Conservation (phyloP, 2,888 invertebrate genomes). For the Halictus ligatus region DNA sequence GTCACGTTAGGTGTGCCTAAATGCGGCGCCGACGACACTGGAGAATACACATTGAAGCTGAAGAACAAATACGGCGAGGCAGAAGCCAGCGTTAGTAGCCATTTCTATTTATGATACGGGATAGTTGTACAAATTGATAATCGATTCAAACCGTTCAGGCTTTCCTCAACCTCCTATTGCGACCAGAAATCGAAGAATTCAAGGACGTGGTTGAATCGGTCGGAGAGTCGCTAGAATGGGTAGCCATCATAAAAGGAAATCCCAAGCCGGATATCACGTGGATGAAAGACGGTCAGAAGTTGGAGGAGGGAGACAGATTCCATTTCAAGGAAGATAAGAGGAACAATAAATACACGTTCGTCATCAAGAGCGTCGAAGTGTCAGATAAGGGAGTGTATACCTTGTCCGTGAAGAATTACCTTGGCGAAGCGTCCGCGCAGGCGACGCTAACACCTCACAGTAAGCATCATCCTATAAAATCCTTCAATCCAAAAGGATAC, state of each 20-base stretch:
- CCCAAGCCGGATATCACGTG: conserved; percentile 96
- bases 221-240: conserved; percentile 91
- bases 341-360: conserved; percentile 89
- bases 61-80: conserved; percentile 93
- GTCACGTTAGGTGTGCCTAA: conserved; percentile 91
- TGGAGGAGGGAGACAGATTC: conserved; percentile 86
- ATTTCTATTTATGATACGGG: too few species aligned
- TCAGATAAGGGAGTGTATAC: conserved; percentile 92
- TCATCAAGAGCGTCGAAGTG: conserved; percentile 89
- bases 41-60: conserved; percentile 92
- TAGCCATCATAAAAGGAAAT: conserved; percentile 93
- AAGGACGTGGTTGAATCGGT: conserved; percentile 91
- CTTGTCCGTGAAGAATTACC: conserved; percentile 91
- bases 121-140: not conserved
- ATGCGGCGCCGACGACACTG: conserved; percentile 89
- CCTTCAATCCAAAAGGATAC: not conserved
- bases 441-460: conserved; percentile 91
- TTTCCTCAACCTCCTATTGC: conserved; percentile 90
- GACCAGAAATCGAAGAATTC: conserved; percentile 92
- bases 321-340: conserved; percentile 87
- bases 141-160: conserved; percentile 81
- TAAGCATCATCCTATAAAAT: conserved; percentile 83
- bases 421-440: conserved; percentile 90
- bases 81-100: conserved; percentile 87
- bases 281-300: conserved; percentile 88